Evolutionary conservation across 2,113 vertebrate genomes (phyloP), one percentile per base, ranked within the genome.

Genomic region (Grallaria varia): DNA sequence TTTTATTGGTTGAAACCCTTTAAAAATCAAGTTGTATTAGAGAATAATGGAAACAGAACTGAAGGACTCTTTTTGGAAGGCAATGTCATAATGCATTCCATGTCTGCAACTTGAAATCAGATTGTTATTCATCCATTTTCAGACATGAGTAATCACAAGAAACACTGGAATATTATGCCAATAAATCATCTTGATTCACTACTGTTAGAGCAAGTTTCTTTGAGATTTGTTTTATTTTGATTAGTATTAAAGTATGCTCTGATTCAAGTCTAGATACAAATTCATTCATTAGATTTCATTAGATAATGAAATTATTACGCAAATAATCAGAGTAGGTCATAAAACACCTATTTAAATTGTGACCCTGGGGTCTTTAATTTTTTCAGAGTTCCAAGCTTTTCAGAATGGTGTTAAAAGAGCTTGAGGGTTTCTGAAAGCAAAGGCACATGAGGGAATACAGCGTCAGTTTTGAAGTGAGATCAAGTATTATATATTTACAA

Each of bases 291-390:
- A 18, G 2, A 67, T 84, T 74, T 82, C 15, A 72, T 88, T 59
- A 66, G 27, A 35, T n/a, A 76, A 55, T 82, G 4, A 68, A 71
- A 59, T 63, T n/a, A 30, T 74, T 89, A 39, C 40, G 2, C 10
- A 72, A 74, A 22, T 30, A 81, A 49, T 47, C 18, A 72, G 17
- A 45, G 25, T 53, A 35, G 13, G 31, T 76, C 12, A 42, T 50
- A 72, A 27, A 31, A 56, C 8, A 10, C 6, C 28, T 39, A 63
- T 35, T 44, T 80, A 8, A 7, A 62, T 49, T 86, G 23, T 62
- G 14, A 45, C 6, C 2, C 16, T n/a, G 31, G 0, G 3, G 7
- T 1, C 37, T 66, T 12, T 11, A 59, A 8, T 12, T 52, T 20
- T 73, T 84, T 89, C 8, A 28, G 37, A 67, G 58, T 89, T 90